Evolutionary conservation across 1,140 invertebrate species (phyloP).

Genomic region (Musca domestica): DNA sequence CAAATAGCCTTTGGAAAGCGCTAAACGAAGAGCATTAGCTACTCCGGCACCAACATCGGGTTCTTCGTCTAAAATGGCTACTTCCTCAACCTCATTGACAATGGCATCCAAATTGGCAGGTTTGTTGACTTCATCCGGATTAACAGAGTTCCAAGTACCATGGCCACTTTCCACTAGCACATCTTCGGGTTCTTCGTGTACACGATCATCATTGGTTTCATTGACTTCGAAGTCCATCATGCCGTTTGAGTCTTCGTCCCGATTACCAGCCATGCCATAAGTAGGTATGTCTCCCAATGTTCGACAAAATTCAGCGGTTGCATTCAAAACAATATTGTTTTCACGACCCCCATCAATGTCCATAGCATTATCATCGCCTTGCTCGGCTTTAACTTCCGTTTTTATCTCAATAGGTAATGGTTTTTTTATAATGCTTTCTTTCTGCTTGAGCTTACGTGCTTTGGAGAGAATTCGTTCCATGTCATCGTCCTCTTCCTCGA

Average conservation of each 20-base stretch:
- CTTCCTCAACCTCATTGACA: slow-evolving; percentile 57
- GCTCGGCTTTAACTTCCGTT: slow-evolving; percentile 55
- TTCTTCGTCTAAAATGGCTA: slow-evolving; percentile 88
- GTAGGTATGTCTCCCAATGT: slow-evolving; percentile 94
- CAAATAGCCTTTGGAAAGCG: slow-evolving; percentile 93
- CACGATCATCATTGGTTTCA: slow-evolving; percentile 40
- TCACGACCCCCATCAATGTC: slow-evolving; percentile 24
- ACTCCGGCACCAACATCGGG: slow-evolving; percentile 90
- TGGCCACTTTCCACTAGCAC: slow-evolving; percentile 35
- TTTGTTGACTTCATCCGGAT: slow-evolving; percentile 53
- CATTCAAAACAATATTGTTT: slow-evolving; percentile 76
- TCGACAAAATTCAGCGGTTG: slow-evolving; percentile 95
- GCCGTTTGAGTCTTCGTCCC: slow-evolving; percentile 80
- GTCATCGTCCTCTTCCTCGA: slow-evolving; percentile 69
- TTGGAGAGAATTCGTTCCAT: slow-evolving; percentile 73
- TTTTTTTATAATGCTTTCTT: slow-evolving; percentile 55
- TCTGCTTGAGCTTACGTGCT: slow-evolving; percentile 70
- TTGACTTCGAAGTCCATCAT: slow-evolving; percentile 61
- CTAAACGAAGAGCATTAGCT: slow-evolving; percentile 86
- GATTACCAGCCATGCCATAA: slow-evolving; percentile 83
- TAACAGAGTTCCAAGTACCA: slow-evolving; percentile 57
- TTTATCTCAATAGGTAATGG: slow-evolving; percentile 53
- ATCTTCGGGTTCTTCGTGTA: slow-evolving; percentile 29
- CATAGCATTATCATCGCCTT: slow-evolving; percentile 37
- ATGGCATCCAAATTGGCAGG: slow-evolving; percentile 47